Percentiles rank a stretch among this genome's conserved stretches.
Evolutionary conservation across 2,888 invertebrate species (phyloP).

Genomic region (Dicyrtoma fusca): DNA sequence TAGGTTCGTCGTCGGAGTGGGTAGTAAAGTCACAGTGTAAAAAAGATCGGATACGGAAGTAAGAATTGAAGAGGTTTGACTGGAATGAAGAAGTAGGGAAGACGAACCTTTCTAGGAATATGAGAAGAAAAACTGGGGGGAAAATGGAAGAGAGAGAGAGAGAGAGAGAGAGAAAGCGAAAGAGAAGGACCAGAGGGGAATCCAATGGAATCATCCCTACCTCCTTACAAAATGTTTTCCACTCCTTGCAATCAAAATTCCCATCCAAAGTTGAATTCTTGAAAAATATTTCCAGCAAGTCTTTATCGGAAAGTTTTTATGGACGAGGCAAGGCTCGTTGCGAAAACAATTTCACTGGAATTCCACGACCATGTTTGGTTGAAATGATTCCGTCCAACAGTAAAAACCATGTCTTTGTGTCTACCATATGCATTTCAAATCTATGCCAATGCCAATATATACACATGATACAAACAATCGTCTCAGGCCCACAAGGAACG

Average conservation of each 20-base stretch:
- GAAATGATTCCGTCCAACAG: too few species aligned
- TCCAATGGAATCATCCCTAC: slow-evolving; percentile 21
- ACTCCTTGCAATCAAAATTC: slow-evolving; percentile 22
- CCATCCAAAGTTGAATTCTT: slow-evolving; percentile 27
- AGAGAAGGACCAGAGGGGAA: background rate
- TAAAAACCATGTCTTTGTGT: too few species aligned
- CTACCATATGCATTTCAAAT: too few species aligned
- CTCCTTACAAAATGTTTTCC: background rate
- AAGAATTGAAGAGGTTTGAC: slow-evolving; percentile 21
- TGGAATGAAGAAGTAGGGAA: slow-evolving; percentile 20
- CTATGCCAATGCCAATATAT: too few species aligned
- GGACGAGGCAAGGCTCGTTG: slow-evolving; percentile 16
- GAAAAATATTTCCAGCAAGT: slow-evolving; percentile 23
- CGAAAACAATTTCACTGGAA: slow-evolving; percentile 29
- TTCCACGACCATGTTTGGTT: background rate
- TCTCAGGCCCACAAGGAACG: background rate
- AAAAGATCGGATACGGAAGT: slow-evolving; percentile 24
- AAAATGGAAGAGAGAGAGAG: background rate
- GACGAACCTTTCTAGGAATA: background rate
- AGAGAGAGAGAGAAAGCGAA: slow-evolving; percentile 6
- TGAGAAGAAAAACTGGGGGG: background rate
- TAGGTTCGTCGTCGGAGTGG: background rate
- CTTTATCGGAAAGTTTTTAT: slow-evolving; percentile 26
- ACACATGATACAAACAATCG: too few species aligned
- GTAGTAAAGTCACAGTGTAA: slow-evolving; percentile 6